phyloP scores from a whole-genome alignment of 2,113 vertebrate species.

The Arizona elegans region DNA sequence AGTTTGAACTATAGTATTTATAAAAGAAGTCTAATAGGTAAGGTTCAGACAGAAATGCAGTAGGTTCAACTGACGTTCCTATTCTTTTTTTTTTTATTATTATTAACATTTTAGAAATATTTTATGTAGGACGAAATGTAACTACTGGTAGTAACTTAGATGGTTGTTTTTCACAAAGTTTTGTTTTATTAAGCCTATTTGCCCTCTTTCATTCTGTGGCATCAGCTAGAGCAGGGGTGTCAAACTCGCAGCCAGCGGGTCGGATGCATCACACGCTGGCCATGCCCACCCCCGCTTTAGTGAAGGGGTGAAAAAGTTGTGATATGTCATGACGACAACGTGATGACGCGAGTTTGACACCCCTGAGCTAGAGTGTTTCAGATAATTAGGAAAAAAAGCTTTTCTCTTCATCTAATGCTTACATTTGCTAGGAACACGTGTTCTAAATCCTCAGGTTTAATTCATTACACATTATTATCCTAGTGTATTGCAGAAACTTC shows the following conservation, averaged over 20 bases:
- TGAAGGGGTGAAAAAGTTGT: too few relatives aligned
- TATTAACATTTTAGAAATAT: background rate
- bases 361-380: background rate
- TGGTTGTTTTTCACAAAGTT: background rate
- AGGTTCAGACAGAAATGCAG: too few relatives aligned
- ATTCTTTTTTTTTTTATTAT: background rate
- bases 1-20: background rate
- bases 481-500: constrained; percentile 85
- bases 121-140: background rate
- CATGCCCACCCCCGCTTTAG: too few relatives aligned
- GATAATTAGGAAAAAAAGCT: background rate
- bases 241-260: too few relatives aligned
- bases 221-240: background rate
- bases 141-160: background rate
- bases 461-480: constrained; percentile 2
- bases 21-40: too few relatives aligned
- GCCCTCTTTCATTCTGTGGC: background rate
- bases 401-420: background rate
- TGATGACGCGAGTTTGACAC: too few relatives aligned
- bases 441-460: constrained; percentile 19
- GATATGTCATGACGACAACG: too few relatives aligned
- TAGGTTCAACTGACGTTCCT: background rate
- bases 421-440: constrained; percentile 20
- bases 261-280: too few relatives aligned
- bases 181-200: background rate